These are phyloP conservation scores for Pteropus alecto DNA, from an alignment of 2,113 vertebrate species.

Conservation along the genomic window DNA sequence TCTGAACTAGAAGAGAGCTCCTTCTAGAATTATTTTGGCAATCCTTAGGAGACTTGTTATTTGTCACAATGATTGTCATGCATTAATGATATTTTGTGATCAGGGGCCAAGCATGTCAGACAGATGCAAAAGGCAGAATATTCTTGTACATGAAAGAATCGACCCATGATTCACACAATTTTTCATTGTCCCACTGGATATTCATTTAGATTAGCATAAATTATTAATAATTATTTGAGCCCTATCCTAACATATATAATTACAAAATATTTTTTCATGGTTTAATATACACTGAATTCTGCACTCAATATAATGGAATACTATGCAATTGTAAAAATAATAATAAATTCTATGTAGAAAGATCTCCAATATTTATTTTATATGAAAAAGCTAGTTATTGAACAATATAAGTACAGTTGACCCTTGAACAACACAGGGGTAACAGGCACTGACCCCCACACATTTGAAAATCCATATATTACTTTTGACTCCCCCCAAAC, in stretches of 20 bases:
- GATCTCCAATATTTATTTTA: background rate
- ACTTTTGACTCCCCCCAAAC: background rate
- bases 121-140: background rate
- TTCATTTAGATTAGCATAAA: background rate
- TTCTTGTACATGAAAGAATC: background rate
- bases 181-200: background rate
- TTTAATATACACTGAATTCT: background rate
- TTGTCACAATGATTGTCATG: background rate
- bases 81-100: background rate
- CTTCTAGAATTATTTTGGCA: background rate
- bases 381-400: background rate
- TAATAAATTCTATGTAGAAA: background rate
- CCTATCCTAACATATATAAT: background rate
- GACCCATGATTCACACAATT: background rate
- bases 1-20: background rate
- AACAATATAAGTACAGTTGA: background rate
- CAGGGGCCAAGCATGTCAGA: background rate
- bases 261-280: background rate
- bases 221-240: background rate
- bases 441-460: background rate
- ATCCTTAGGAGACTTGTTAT: background rate
- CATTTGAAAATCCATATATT: background rate
- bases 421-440: background rate
- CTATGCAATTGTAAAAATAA: background rate
- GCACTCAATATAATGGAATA: background rate